phyloP scores from a whole-genome alignment of 2,113 vertebrate species.

The Athene noctua region DNA sequence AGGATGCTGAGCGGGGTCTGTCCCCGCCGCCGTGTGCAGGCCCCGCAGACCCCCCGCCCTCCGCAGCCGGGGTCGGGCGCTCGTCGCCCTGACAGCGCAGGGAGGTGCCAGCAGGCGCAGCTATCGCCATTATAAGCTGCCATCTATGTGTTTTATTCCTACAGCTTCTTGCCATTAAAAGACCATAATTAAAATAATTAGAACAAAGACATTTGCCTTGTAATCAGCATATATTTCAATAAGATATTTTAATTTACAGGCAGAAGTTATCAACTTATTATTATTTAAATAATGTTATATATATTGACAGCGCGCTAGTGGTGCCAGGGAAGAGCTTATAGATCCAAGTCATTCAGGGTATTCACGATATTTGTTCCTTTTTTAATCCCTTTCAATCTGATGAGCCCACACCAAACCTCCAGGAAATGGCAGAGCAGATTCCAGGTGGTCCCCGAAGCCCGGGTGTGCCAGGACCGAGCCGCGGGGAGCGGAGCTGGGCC shows the following conservation, averaged over 20 bases:
- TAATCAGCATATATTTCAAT: slow-evolving; percentile 33
- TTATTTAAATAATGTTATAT: not conserved
- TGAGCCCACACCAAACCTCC: not conserved
- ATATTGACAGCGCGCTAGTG: not conserved
- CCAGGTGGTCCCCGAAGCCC: not conserved
- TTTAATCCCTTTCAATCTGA: not conserved
- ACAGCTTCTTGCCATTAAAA: slow-evolving; percentile 30
- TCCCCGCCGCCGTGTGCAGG: not conserved
- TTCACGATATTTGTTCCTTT: not conserved
- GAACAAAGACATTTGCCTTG: slow-evolving; percentile 46
- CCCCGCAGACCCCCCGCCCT: not conserved
- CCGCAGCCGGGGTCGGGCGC: not conserved
- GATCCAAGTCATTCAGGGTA: not conserved
- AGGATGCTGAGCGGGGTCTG: not conserved
- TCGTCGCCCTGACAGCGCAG: not conserved
- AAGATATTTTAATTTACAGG: not conserved
- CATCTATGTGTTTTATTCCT: slow-evolving; percentile 37
- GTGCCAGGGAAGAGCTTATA: not conserved
- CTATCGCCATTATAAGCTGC: not conserved
- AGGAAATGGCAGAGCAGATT: not conserved
- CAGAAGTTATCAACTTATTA: not conserved
- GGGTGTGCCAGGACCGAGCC: not conserved
- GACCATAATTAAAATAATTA: slow-evolving; percentile 44
- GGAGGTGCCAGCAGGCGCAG: not conserved
- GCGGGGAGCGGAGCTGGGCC: not conserved